These are phyloP conservation scores for Atrichornis clamosus DNA, from an alignment of 2,113 vertebrate genomes.

Conservation along the genomic window DNA sequence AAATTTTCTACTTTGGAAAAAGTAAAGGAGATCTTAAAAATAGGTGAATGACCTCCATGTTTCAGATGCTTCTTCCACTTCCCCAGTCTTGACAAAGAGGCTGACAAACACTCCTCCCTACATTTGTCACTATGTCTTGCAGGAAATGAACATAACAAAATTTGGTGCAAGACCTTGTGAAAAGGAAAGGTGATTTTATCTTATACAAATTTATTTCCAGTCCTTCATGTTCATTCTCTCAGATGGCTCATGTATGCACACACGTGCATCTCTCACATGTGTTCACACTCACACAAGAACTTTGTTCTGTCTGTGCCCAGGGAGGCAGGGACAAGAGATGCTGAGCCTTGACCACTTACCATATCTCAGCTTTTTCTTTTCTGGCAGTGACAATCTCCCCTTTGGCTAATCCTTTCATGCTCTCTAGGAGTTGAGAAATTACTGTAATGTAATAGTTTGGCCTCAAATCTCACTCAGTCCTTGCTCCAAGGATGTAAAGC, in stretches of 20 bases:
- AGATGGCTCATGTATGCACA: background rate
- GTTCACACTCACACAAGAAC: background rate
- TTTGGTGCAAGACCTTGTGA: background rate
- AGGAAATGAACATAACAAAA: background rate
- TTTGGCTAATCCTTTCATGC: background rate
- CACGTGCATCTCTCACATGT: accelerated
- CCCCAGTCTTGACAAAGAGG: background rate
- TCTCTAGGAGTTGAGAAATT: background rate
- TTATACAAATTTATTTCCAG: background rate
- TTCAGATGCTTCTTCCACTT: background rate
- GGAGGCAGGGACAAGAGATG: background rate
- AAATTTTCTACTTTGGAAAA: background rate
- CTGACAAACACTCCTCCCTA: background rate
- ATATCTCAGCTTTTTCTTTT: background rate
- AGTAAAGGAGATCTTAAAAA: background rate
- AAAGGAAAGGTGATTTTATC: background rate
- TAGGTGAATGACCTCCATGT: background rate
- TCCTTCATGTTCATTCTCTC: background rate
- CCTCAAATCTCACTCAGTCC: background rate
- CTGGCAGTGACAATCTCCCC: background rate
- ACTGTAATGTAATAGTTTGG: background rate
- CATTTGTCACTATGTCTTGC: background rate
- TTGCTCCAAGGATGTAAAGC: background rate
- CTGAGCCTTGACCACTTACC: background rate
- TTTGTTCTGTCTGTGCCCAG: background rate